phyloP scores from a whole-genome alignment of 2,797 vertebrate genomes.

The Gadopsis bispinosus region DNA sequence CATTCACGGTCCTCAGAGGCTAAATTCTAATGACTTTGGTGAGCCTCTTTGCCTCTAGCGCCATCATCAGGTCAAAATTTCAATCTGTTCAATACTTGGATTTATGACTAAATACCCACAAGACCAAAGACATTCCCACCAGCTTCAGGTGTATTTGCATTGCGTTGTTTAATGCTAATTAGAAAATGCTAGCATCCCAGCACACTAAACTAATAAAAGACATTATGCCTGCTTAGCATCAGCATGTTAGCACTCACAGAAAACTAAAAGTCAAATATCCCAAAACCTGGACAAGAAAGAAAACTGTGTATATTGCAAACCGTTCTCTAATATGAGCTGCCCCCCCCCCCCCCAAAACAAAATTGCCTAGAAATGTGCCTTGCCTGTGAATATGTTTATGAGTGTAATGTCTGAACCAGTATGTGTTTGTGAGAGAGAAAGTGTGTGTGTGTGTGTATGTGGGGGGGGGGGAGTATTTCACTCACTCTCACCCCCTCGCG shows the following conservation, averaged over 20 bases:
- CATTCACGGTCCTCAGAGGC: neutral
- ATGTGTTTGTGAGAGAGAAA: constrained; percentile 15
- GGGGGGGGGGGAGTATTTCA: constrained; percentile 39
- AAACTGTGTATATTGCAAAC: neutral
- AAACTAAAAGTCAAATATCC: neutral
- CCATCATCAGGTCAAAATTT: neutral
- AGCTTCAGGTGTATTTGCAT: neutral
- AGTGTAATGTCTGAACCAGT: constrained; percentile 35
- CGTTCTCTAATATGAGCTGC: neutral
- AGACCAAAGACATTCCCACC: neutral
- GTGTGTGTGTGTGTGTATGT: neutral
- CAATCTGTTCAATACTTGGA: neutral
- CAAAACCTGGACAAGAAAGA: neutral
- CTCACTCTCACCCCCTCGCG: constrained; percentile 70
- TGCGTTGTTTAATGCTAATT: neutral
- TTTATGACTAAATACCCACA: neutral
- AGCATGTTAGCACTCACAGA: neutral
- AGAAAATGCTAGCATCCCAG: neutral
- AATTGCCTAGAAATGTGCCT: constrained; percentile 9
- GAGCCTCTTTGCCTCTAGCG: neutral
- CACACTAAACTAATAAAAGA: neutral
- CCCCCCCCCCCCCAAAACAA: neutral
- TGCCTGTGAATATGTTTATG: constrained; percentile 16
- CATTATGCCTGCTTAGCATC: neutral
- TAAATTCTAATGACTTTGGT: neutral